A percentile compares a stretch with the other conserved stretches of the same genome.
phyloP scores from a whole-genome alignment of 2,888 invertebrate species.

The Polietes domitor region DNA sequence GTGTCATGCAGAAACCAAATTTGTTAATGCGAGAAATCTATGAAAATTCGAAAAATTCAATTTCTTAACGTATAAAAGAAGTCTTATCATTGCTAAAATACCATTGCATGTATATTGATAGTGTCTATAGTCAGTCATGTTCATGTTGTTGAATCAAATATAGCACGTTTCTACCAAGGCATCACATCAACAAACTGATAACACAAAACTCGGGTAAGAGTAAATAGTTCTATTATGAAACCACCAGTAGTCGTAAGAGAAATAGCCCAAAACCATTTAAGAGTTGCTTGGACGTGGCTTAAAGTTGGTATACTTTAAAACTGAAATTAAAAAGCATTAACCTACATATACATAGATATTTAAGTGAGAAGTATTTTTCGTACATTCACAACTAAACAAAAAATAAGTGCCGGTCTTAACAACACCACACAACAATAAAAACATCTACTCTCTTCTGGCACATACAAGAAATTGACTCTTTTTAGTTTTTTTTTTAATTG shows the following conservation, averaged over 20 bases:
- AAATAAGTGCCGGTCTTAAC: constrained; percentile 25
- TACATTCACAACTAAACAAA: background rate
- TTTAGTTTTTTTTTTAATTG: background rate
- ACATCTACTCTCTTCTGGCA: background rate
- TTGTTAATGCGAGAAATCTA: no score
- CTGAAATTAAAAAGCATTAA: background rate
- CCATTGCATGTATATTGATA: constrained; percentile 31
- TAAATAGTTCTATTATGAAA: constrained; percentile 1
- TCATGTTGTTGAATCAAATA: constrained; percentile 4
- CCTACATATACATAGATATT: background rate
- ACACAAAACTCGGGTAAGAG: background rate
- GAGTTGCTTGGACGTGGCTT: constrained; percentile 12
- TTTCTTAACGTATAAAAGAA: no score
- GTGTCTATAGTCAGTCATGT: background rate
- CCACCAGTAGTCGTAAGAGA: background rate
- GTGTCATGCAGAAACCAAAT: no score
- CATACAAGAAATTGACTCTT: constrained; percentile 13
- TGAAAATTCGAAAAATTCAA: no score
- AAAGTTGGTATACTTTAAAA: constrained; percentile 1
- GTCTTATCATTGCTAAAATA: constrained; percentile 36
- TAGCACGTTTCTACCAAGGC: constrained; percentile 39
- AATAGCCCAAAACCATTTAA: background rate
- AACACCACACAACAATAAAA: constrained; percentile 3
- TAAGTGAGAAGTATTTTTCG: no score
- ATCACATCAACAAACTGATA: constrained; percentile 40